Percentiles rank a stretch among this genome's conserved stretches.
phyloP scores from a whole-genome alignment of 1,140 invertebrate genomes.

The Mizuhopecten yessoensis region DNA sequence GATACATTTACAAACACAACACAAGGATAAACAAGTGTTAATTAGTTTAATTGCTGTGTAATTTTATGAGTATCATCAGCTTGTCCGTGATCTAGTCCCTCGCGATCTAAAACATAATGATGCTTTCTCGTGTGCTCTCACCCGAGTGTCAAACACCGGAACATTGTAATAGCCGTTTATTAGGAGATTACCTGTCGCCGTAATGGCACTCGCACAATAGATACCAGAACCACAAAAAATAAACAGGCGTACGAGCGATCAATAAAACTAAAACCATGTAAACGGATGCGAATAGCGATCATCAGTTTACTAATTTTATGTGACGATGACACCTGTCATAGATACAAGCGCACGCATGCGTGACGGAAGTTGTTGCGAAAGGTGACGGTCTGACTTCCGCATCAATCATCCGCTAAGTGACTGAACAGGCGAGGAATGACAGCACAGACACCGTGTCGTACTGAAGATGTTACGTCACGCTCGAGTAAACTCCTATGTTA shows the following conservation, averaged over 20 bases:
- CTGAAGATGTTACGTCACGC: background rate
- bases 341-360: background rate
- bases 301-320: conserved; percentile 33
- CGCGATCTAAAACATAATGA: no score
- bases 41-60: no score
- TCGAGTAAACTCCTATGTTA: background rate
- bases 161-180: background rate
- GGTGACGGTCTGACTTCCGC: background rate
- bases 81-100: no score
- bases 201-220: background rate
- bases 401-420: conserved; percentile 17
- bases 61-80: no score
- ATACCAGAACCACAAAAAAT: background rate
- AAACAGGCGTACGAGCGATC: background rate
- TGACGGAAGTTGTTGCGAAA: background rate
- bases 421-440: background rate
- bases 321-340: conserved; percentile 32
- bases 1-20: no score
- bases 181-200: background rate
- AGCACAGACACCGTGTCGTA: background rate
- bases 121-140: no score
- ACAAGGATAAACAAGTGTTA: no score
- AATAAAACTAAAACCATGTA: conserved; percentile 10
- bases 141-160: background rate
- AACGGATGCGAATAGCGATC: background rate